phyloP scores from a whole-genome alignment of 2,888 invertebrate species.

The Drosophila lutescens region DNA sequence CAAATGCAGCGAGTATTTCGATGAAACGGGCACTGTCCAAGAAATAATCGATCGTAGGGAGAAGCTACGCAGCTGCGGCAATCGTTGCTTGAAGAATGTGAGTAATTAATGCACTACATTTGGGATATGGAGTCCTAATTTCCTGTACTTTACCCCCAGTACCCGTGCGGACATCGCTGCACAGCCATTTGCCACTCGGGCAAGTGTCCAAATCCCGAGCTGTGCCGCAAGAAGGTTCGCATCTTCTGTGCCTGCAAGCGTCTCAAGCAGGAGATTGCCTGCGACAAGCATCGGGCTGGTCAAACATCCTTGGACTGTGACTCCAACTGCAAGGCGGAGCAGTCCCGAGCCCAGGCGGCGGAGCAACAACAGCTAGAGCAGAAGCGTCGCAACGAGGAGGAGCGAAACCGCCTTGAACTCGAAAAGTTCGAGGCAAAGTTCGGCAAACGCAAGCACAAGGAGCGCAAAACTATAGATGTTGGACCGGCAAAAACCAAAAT shows the following conservation, averaged over 20 bases:
- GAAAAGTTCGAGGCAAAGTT: slow-evolving; percentile 92
- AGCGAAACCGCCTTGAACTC: slow-evolving; percentile 89
- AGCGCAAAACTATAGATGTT: slow-evolving; percentile 82
- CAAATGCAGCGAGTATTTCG: slow-evolving; percentile 89
- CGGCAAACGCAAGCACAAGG: slow-evolving; percentile 87
- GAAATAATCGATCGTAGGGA: slow-evolving; percentile 80
- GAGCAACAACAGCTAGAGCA: slow-evolving; percentile 86
- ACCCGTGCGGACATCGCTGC: slow-evolving; percentile 94
- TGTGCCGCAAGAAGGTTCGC: slow-evolving; percentile 92
- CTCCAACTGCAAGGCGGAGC: slow-evolving; percentile 87
- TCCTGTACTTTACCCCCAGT: slow-evolving; percentile 84
- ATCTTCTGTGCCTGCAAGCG: slow-evolving; percentile 91
- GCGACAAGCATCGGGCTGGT: slow-evolving; percentile 86
- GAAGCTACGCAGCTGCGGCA: slow-evolving; percentile 87
- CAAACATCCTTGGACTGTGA: slow-evolving; percentile 86
- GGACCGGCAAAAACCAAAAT: slow-evolving; percentile 53
- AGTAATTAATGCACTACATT: too few species aligned
- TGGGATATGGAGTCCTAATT: too few species aligned
- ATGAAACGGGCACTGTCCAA: slow-evolving; percentile 84
- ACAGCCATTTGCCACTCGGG: slow-evolving; percentile 90
- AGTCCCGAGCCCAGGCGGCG: slow-evolving; percentile 85
- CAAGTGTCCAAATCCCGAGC: slow-evolving; percentile 87
- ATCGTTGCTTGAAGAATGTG: slow-evolving; percentile 91
- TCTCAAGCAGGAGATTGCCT: slow-evolving; percentile 89
- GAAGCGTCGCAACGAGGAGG: slow-evolving; percentile 85